These are phyloP conservation scores for Anoncus sp. DNA, from an alignment of 2,888 invertebrate genomes.

Conservation along the genomic window DNA sequence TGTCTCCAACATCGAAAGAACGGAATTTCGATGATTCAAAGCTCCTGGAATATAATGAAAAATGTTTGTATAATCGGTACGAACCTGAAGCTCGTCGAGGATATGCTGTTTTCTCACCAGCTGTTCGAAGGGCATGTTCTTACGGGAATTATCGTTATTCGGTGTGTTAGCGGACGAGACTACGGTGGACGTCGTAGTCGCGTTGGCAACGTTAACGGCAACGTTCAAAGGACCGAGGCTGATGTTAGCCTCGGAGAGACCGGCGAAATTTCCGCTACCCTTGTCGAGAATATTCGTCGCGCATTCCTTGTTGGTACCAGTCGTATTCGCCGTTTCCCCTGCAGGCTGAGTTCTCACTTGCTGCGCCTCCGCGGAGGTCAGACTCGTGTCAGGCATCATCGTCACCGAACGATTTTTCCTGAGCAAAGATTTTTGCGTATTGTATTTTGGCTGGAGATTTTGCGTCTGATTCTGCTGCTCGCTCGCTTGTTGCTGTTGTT, in stretches of 20 bases:
- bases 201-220: slow-evolving; percentile 51
- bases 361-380: slow-evolving; percentile 86
- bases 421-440: slow-evolving; percentile 83
- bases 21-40: background rate
- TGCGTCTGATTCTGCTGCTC: slow-evolving; percentile 77
- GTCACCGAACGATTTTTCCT: slow-evolving; percentile 85
- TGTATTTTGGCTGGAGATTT: slow-evolving; percentile 79
- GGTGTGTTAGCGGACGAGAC: slow-evolving; percentile 61
- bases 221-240: slow-evolving; percentile 75
- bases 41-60: background rate
- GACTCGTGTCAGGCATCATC: slow-evolving; percentile 83
- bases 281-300: slow-evolving; percentile 83
- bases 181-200: slow-evolving; percentile 59
- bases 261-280: slow-evolving; percentile 80
- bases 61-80: background rate
- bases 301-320: slow-evolving; percentile 83
- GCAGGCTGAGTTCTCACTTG: slow-evolving; percentile 83
- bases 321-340: slow-evolving; percentile 78
- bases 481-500: slow-evolving; percentile 76
- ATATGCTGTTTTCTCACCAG: slow-evolving; percentile 89
- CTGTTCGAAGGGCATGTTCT: slow-evolving; percentile 85
- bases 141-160: slow-evolving; percentile 75
- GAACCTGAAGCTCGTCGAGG: slow-evolving; percentile 86
- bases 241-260: slow-evolving; percentile 79
- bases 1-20: too few species aligned